Percentiles rank a stretch among this genome's conserved stretches.
Evolutionary conservation across 2,113 vertebrate species (phyloP).

Genomic region (Clarias macrocephalus): DNA sequence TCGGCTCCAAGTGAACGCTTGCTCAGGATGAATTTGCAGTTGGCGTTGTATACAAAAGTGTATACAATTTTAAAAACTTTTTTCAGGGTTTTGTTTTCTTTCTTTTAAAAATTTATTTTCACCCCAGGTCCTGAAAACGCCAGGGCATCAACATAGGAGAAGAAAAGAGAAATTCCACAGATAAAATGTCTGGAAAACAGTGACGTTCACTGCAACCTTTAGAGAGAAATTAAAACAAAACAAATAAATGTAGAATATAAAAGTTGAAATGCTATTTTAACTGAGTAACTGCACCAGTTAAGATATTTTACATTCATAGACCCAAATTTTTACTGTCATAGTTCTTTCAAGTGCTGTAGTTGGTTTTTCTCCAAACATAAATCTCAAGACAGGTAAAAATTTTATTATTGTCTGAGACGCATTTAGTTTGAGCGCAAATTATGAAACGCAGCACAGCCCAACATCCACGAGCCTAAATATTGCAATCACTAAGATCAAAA

Average conservation of each 20-base stretch:
- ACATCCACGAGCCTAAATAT: neutral
- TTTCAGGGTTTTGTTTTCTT: constrained; percentile 14
- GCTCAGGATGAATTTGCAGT: constrained; percentile 40
- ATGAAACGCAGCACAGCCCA: neutral
- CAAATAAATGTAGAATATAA: too few species aligned
- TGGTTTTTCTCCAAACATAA: neutral
- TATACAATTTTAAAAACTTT: constrained; percentile 27
- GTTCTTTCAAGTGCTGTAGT: neutral
- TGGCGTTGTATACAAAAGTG: constrained; percentile 40
- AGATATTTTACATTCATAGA: neutral
- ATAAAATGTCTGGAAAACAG: constrained; percentile 54
- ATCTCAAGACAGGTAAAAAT: neutral
- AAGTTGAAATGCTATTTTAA: neutral
- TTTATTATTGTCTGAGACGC: neutral
- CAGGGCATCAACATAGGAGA: constrained; percentile 65
- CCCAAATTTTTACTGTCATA: neutral
- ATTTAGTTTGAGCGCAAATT: neutral
- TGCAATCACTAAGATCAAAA: neutral
- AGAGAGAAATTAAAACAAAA: constrained; percentile 17
- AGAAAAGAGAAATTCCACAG: constrained; percentile 67
- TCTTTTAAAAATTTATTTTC: constrained; percentile 57
- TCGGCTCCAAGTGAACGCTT: constrained; percentile 42
- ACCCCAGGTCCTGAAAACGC: constrained; percentile 71
- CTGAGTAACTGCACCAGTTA: neutral
- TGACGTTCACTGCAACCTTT: constrained; percentile 29